Conservation (phyloP, 2,113 vertebrate species). For the Rynchops niger region DNA sequence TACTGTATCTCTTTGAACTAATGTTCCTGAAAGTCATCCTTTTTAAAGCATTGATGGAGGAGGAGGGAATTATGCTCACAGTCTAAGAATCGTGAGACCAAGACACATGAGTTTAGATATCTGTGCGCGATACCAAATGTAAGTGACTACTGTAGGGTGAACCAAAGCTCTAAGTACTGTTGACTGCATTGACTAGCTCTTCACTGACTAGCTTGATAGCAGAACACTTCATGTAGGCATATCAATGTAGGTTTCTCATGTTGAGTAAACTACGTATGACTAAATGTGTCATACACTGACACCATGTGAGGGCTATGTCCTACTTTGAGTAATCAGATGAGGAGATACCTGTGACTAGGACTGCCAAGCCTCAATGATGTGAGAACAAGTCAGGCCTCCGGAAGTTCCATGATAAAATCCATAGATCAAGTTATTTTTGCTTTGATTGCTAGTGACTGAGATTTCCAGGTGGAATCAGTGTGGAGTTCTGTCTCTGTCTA, state of each 20-base stretch:
- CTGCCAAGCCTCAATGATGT: not conserved
- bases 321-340: not conserved
- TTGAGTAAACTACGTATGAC: rapidly evolving
- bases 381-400: not conserved
- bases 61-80: not conserved
- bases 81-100: not conserved
- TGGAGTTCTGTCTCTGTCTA: not conserved
- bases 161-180: not conserved
- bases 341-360: not conserved
- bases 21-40: not conserved
- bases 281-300: not conserved
- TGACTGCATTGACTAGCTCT: not conserved
- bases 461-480: not conserved
- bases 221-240: not conserved
- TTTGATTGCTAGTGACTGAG: not conserved
- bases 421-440: not conserved
- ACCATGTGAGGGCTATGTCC: not conserved
- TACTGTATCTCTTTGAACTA: not conserved
- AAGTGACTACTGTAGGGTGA: not conserved
- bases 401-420: not conserved
- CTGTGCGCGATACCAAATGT: not conserved
- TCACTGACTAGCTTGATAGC: not conserved
- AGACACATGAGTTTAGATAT: not conserved
- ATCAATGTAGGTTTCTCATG: not conserved
- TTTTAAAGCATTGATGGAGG: not conserved